Base-by-base conservation (phyloP, 2,888 invertebrate genomes). In the Cheilosia vernalis region DNA sequence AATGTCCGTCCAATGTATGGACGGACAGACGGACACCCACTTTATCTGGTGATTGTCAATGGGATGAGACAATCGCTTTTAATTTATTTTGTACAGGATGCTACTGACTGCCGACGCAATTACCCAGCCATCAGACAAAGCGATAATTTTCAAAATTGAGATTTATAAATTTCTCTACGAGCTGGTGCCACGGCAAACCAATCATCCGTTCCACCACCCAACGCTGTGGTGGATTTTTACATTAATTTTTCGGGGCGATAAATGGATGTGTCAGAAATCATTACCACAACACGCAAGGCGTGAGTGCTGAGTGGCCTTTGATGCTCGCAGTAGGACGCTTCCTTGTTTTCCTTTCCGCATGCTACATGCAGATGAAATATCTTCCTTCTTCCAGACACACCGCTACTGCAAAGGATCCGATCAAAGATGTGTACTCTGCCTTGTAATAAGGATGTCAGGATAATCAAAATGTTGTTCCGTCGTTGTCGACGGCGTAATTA, bases 51-150 rank as follows among this genome's bases (percentile, higher is more conserved):
- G 27, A 53, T 24, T 24, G 15, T 60, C 24, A 60, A 27, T 44
- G 53, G 66, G 37, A 77, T 77, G 82, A 86, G 86, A 86, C 82
- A 86, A 86, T 86, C 53, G 73, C 47, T 78, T 63, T 82, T 73
- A 73, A 86, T 86, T 86, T 86, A 82, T 86, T 78, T 86, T 73
- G 82, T 77, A 73, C 86, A 82, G 82, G 86, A 86, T 86, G 86
- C 53, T 30, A 63, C 82, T 86, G 86, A 86, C 86, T 86, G 74
- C 49, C 60, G 58, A 63, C 64, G 69, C 51, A 74, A 74, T 79
- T 83, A 79, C 17, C 27, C 72, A 61, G 44, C 55, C 73, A 30
- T 30, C 30, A 80, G 76, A 72, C 81, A 72, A 66, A 56, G 49
- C 37, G 66, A 72, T 60, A 76, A 70, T 61, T 42, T 61, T 77